phyloP scores from a whole-genome alignment of 1,140 invertebrate genomes.

The Homalodisca vitripennis region DNA sequence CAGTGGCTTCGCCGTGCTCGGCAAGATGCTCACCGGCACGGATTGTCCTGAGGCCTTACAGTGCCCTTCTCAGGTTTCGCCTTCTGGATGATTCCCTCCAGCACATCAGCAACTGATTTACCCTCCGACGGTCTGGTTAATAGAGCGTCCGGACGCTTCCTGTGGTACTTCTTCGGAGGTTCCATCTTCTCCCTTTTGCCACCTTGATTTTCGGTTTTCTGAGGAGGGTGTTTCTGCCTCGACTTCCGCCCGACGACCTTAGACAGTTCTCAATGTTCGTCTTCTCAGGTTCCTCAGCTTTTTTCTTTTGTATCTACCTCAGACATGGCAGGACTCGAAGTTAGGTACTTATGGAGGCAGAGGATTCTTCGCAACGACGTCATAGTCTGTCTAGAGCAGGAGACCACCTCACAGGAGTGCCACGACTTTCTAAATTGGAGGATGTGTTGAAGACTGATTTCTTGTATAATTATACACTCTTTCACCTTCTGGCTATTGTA shows the following conservation, averaged over 20 bases:
- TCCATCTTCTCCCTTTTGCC: not conserved
- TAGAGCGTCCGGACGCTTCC: no score
- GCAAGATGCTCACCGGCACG: not conserved
- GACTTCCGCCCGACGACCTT: not conserved
- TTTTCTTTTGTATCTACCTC: not conserved
- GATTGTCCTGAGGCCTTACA: not conserved
- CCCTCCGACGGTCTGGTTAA: not conserved
- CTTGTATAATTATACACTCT: no score
- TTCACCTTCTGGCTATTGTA: no score
- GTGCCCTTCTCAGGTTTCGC: not conserved
- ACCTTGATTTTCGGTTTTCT: no score
- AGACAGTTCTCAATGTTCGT: not conserved
- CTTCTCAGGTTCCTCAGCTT: not conserved
- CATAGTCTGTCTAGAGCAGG: no score
- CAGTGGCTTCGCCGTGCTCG: no score
- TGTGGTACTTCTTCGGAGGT: not conserved
- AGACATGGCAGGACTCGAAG: not conserved
- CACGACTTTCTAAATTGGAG: no score
- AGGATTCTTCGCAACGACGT: no score
- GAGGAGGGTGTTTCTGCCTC: not conserved
- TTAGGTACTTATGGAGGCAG: not conserved
- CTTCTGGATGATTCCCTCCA: not conserved
- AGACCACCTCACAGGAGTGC: no score
- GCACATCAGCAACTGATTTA: not conserved
- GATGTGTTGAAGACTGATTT: no score